These are phyloP conservation scores for Prolemur simus DNA, from an alignment of 2,113 vertebrate species.

Conservation along the genomic window DNA sequence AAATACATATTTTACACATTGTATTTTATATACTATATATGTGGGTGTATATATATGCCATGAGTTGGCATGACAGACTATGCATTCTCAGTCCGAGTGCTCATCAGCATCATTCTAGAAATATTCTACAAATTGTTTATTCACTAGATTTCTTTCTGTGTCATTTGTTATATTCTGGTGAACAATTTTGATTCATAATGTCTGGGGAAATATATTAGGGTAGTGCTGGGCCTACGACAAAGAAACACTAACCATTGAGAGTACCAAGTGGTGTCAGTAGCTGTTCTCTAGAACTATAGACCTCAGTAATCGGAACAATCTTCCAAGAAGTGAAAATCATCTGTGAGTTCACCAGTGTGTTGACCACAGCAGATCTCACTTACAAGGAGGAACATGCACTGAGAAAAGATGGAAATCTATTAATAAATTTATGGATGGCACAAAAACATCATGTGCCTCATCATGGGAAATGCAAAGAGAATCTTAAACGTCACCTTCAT, in stretches of 20 bases:
- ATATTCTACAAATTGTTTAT: neutral
- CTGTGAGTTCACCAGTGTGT: neutral
- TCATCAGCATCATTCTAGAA: neutral
- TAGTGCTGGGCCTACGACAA: neutral
- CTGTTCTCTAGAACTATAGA: neutral
- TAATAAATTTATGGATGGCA: neutral
- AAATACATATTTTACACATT: too few relatives aligned
- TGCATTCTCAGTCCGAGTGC: neutral
- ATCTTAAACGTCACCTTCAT: neutral
- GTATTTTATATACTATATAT: too few relatives aligned
- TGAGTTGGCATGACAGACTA: neutral
- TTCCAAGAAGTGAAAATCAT: neutral
- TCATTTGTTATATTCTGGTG: neutral
- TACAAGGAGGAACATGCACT: neutral
- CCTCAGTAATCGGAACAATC: neutral
- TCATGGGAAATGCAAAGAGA: neutral
- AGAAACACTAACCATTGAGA: neutral
- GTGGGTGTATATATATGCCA: neutral
- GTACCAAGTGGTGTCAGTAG: neutral
- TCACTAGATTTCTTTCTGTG: neutral
- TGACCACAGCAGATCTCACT: neutral
- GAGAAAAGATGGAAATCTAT: neutral
- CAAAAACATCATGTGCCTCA: neutral
- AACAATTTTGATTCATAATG: neutral
- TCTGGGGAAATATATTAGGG: neutral